phyloP scores from a whole-genome alignment of 2,888 invertebrate species.

The Matsumyia berberina region DNA sequence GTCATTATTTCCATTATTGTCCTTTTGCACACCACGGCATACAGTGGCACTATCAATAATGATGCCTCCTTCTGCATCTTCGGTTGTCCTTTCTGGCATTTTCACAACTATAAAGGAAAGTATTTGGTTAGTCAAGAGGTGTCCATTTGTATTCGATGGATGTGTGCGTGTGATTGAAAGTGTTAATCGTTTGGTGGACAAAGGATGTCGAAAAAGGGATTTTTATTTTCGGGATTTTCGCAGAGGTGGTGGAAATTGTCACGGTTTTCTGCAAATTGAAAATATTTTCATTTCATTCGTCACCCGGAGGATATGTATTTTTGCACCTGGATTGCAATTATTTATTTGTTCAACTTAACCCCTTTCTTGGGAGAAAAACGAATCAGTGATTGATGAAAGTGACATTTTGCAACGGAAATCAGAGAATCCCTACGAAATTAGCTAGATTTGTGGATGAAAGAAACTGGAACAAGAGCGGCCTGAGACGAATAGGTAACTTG shows the following conservation, averaged over 20 bases:
- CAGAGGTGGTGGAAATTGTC: slow-evolving; percentile 56
- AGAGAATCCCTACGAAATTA: not conserved
- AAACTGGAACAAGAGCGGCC: not conserved
- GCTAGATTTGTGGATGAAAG: not conserved
- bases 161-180: slow-evolving; percentile 46
- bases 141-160: slow-evolving; percentile 23
- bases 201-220: slow-evolving; percentile 37
- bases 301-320: slow-evolving; percentile 43
- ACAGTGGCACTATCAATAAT: slow-evolving; percentile 66
- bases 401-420: not conserved
- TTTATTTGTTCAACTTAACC: slow-evolving; percentile 53
- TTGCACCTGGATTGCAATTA: slow-evolving; percentile 64
- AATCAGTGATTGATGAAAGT: slow-evolving; percentile 56
- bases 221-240: slow-evolving; percentile 36
- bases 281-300: slow-evolving; percentile 48
- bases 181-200: slow-evolving; percentile 59
- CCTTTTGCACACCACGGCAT: slow-evolving; percentile 4
- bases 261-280: slow-evolving; percentile 56
- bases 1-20: slow-evolving; percentile 57
- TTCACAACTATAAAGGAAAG: slow-evolving; percentile 4
- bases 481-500: not conserved
- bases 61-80: slow-evolving; percentile 34
- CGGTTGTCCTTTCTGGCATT: slow-evolving; percentile 40
- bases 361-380: slow-evolving; percentile 39
- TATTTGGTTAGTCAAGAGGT: slow-evolving; percentile 49